A percentile compares a stretch with the other conserved stretches of the same genome.
Conservation (phyloP, 1,140 invertebrate species). For the Drosophila oshimai region DNA sequence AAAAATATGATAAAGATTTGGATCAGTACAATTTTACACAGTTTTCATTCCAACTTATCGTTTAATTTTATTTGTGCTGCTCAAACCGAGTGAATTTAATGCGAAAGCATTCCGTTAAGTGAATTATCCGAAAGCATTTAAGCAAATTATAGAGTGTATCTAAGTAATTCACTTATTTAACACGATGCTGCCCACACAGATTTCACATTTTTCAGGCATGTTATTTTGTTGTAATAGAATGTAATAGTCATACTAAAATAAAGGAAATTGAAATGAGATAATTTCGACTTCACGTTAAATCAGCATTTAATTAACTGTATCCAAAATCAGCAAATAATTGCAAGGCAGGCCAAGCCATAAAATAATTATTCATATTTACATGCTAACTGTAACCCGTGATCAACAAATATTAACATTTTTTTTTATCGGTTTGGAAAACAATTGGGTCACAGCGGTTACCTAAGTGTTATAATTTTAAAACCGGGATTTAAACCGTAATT, state of each 20-base stretch:
- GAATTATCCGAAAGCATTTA: not conserved
- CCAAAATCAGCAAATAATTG: not conserved
- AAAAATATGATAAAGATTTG: too few relatives aligned
- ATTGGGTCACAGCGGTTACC: not conserved
- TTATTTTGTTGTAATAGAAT: not conserved
- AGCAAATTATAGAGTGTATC: conserved; percentile 2
- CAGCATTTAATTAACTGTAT: conserved; percentile 1
- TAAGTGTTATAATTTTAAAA: not conserved
- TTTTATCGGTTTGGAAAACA: not conserved
- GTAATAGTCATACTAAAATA: not conserved
- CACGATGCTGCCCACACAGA: not conserved
- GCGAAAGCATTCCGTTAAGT: not conserved
- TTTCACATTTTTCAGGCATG: not conserved
- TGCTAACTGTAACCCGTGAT: conserved; percentile 15
- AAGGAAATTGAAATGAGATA: not conserved
- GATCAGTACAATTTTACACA: too few relatives aligned
- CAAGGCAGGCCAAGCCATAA: not conserved
- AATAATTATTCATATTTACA: not conserved
- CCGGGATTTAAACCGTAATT: not conserved
- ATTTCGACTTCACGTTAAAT: not conserved
- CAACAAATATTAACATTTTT: conserved; percentile 4
- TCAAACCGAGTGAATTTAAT: too few relatives aligned
- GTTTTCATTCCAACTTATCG: too few relatives aligned
- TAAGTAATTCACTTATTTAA: not conserved
- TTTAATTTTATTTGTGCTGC: too few relatives aligned